Evolutionary conservation across 2,888 invertebrate genomes (phyloP), one percentile per base, ranked within the genome.

Genomic region (Amblyjoppa fuscipennis): DNA sequence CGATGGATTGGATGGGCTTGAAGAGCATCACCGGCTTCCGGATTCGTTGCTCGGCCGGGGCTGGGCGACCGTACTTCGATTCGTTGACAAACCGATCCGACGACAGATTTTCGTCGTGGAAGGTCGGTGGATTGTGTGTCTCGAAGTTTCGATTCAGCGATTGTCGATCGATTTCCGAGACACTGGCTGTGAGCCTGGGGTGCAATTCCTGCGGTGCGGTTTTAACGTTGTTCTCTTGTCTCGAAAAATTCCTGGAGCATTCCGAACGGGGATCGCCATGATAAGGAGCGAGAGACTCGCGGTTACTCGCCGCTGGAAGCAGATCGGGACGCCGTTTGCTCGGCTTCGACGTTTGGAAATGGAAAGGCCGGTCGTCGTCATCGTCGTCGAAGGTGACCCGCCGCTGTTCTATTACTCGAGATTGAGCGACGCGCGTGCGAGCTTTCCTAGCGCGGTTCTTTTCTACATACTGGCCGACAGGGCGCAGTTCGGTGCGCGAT

Each of bases 1-100:
- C 68, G 16, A 11, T 38, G 28, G 68, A 71, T 25, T 34, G 76
- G n/a, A 85, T 85, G 6, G 85, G 83, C 20, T 83, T 45, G 38
- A 83, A 85, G 64, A 85, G 68, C 20, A 81, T 71, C 3, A 85
- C 80, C 0, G 83, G 77, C 64, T 77, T 85, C 28, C 73, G 69
- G 20, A 69, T 68, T 0, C 1, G 51, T 38, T 56, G 28, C 2
- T 59, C 31, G 38, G 45, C 34, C 53, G 61, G 31, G 56, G 20
- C 28, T 77, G 51, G 25, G 11, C 6, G 28, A 11, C 31, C 0
- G n/a, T 34, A 78, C 28, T 69, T 34, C 7, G 56, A n/a, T n/a
- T 68, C 56, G n/a, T 69, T 56, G 28, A 20, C 13, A 28, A 25
- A 28, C 6, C 61, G 61, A 16, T 61, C 61, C 28, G 13, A 5